phyloP scores from a whole-genome alignment of 2,113 vertebrate genomes.

The Dascyllus trimaculatus region DNA sequence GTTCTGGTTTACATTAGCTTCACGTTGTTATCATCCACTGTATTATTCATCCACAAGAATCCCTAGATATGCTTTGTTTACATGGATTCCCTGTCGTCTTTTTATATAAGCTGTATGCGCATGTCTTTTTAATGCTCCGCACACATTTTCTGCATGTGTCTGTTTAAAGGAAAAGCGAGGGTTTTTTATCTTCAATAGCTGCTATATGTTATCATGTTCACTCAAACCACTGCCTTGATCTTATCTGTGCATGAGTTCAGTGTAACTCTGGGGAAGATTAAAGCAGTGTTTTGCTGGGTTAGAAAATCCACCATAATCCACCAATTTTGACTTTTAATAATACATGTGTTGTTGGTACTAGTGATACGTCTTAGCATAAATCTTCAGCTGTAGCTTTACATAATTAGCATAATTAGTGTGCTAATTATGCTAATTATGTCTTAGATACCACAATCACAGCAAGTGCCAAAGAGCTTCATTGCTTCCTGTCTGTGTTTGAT shows the following conservation, averaged over 20 bases:
- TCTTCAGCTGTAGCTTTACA: not conserved
- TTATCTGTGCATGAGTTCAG: constrained; percentile 31
- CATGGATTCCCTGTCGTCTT: not conserved
- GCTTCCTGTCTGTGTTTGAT: not conserved
- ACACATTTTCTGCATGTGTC: not conserved
- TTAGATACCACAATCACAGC: not conserved
- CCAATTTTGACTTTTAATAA: constrained; percentile 43
- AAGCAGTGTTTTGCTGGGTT: constrained; percentile 45
- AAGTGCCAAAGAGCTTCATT: not conserved
- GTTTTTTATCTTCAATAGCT: constrained; percentile 15
- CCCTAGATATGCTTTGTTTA: not conserved
- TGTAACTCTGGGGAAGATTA: constrained; percentile 57
- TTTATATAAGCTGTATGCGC: constrained; percentile 6
- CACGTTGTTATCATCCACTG: not conserved
- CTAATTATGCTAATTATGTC: too few species aligned
- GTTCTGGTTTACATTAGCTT: constrained; percentile 1
- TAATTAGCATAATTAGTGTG: not conserved
- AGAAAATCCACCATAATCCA: constrained; percentile 58
- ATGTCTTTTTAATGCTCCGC: constrained; percentile 13
- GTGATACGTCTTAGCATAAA: constrained; percentile 7
- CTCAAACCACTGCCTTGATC: constrained; percentile 45
- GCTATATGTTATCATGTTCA: constrained; percentile 13
- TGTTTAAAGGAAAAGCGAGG: constrained; percentile 4
- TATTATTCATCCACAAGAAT: constrained; percentile 4
- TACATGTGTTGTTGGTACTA: not conserved